Conservation (phyloP, 2,797 vertebrate genomes). For the Sebastes jordani region DNA sequence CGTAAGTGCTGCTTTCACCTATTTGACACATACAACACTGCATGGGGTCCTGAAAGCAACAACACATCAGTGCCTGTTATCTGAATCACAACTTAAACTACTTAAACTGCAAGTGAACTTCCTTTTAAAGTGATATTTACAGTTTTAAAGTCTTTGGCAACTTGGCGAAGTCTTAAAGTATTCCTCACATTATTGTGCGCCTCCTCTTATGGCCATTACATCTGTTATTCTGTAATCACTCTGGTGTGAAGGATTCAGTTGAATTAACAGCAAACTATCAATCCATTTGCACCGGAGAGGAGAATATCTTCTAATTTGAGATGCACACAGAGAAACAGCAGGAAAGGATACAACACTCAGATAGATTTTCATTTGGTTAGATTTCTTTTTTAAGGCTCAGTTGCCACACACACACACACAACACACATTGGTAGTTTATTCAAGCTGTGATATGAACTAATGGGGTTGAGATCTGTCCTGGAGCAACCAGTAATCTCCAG, state of each 20-base stretch:
- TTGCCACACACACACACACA: neutral
- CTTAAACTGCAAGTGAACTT: neutral
- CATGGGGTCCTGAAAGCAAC: neutral
- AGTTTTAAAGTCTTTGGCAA: conserved; percentile 3
- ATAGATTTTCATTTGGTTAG: conserved; percentile 17
- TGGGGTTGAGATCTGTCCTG: conserved; percentile 24
- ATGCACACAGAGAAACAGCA: conserved; percentile 14
- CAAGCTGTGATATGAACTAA: conserved; percentile 35
- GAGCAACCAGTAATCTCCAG: conserved; percentile 19
- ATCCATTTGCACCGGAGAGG: conserved; percentile 5
- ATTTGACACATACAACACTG: neutral
- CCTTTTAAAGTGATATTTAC: neutral
- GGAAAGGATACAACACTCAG: neutral
- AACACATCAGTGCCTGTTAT: neutral
- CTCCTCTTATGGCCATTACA: neutral
- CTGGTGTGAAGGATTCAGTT: conserved; percentile 1
- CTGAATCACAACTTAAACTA: neutral
- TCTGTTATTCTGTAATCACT: conserved; percentile 16
- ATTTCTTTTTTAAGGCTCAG: conserved; percentile 3
- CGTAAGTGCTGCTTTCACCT: neutral
- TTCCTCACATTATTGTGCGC: neutral
- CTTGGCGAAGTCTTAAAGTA: neutral
- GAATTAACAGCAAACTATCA: conserved; percentile 8
- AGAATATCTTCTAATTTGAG: conserved; percentile 19
- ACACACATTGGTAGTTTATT: neutral